Evolutionary conservation across 2,113 vertebrate species (phyloP).

Genomic region (Pangasianodon gigas): DNA sequence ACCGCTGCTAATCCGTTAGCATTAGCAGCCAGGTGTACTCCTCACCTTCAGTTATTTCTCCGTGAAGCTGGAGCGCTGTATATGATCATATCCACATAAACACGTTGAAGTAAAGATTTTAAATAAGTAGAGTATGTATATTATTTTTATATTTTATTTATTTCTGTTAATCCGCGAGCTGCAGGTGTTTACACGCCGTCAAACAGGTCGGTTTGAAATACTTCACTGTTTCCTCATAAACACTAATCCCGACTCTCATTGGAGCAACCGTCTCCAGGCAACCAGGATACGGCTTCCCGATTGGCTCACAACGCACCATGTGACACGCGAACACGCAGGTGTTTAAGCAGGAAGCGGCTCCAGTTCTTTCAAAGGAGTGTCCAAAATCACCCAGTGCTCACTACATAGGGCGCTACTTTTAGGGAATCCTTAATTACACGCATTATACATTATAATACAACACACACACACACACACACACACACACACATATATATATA

Average conservation of each 20-base stretch:
- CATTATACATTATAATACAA: neutral
- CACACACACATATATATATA: too few species aligned
- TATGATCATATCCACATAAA: neutral
- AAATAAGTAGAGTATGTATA: neutral
- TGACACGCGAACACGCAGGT: neutral
- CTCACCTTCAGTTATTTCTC: neutral
- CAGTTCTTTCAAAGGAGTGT: neutral
- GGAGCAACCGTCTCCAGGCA: conserved; percentile 66
- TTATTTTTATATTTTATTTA: neutral
- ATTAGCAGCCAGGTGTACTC: neutral
- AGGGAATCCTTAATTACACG: neutral
- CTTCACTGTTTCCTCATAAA: conserved; percentile 40
- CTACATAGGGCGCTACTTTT: neutral
- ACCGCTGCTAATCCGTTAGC: neutral
- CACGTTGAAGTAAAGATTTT: neutral
- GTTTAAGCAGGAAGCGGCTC: neutral
- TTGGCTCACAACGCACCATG: conserved; percentile 52
- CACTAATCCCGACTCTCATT: conserved; percentile 63
- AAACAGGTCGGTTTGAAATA: conserved; percentile 60
- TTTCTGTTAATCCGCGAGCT: neutral
- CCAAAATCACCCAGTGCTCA: neutral
- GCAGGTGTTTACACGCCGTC: neutral
- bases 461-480: too few species aligned
- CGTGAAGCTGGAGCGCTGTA: neutral
- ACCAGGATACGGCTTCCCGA: conserved; percentile 60